Conservation (phyloP, 2,888 invertebrate genomes). For the Sinelater perroti region DNA sequence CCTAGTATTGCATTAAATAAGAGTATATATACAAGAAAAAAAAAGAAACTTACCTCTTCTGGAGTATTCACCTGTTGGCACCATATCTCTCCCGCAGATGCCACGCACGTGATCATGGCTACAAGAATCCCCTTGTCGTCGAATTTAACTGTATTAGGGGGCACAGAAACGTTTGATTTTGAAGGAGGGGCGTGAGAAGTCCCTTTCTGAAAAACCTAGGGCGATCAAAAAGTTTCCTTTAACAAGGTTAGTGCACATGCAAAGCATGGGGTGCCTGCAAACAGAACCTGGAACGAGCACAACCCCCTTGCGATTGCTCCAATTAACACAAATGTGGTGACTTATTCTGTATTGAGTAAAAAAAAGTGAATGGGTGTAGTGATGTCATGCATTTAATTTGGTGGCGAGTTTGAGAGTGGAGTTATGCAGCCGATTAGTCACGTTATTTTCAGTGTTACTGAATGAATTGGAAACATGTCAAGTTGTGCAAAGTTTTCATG, state of each 20-base stretch:
- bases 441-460: too few relatives aligned
- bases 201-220: constrained; percentile 58
- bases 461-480: too few relatives aligned
- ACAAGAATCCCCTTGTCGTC: constrained; percentile 58
- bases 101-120: constrained; percentile 59
- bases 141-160: constrained; percentile 55
- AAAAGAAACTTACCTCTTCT: constrained; percentile 59
- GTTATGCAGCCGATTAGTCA: too few relatives aligned
- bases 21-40: too few relatives aligned
- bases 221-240: constrained; percentile 31
- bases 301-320: too few relatives aligned
- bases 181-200: constrained; percentile 15
- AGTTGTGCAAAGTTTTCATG: too few relatives aligned
- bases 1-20: not conserved
- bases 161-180: constrained; percentile 53
- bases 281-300: too few relatives aligned
- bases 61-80: constrained; percentile 62
- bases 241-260: constrained; percentile 28
- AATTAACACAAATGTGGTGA: too few relatives aligned
- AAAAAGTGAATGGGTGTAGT: too few relatives aligned
- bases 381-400: too few relatives aligned
- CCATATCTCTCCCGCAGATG: constrained; percentile 63
- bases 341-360: too few relatives aligned
- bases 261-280: constrained; percentile 18
- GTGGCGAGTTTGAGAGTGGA: too few relatives aligned